Evolutionary conservation across 2,797 vertebrate species (phyloP), one percentile per base, ranked within the genome.

Genomic region (Cichlasoma orientale): DNA sequence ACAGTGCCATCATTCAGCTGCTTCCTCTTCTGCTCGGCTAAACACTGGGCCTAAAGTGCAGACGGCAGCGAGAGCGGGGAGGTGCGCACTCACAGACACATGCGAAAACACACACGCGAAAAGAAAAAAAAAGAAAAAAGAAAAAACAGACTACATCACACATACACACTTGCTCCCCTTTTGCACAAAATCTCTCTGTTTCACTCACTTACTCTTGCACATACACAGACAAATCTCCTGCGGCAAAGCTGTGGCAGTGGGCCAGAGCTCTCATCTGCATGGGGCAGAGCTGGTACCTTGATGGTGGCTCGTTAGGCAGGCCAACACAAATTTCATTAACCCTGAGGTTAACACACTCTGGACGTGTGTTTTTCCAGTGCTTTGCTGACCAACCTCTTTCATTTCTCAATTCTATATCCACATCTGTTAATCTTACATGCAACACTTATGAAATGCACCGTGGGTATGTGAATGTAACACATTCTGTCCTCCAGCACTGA

Each of bases 1-100:
- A 93, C 91, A 93, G 90, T 92, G 85, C 88, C 89, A 87, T 93
- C 92, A 94, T 93, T 94, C 92, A 93, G 91, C 89, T 77, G 86
- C 91, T 92, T 91, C 89, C 92, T 90, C 89, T 90, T 91, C 92
- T 86, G 89, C 89, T 88, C 36, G 41, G 80, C 86, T 88, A 85
- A 93, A 90, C 90, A 87, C 87, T 68, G 89, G 76, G 83, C 86
- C 89, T 88, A 92, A 93, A 92, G 89, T 91, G 87, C 89, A 89
- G 84, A 88, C 81, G 47, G 85, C 83, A 84, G 86, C 72, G 52
- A 77, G 85, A 88, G 74, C 72, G 8, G 77, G 80, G 86, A 79
- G 80, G 78, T 54, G 82, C 27, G n/a, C 77, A 3, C 79, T 76
- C 82, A 2, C 75, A 78, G 57, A 85, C 77, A 75, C 78, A 77